Evolutionary conservation across 1,140 invertebrate species (phyloP), one percentile per base, ranked within the genome.

Genomic region (Metopolophium dirhodum): DNA sequence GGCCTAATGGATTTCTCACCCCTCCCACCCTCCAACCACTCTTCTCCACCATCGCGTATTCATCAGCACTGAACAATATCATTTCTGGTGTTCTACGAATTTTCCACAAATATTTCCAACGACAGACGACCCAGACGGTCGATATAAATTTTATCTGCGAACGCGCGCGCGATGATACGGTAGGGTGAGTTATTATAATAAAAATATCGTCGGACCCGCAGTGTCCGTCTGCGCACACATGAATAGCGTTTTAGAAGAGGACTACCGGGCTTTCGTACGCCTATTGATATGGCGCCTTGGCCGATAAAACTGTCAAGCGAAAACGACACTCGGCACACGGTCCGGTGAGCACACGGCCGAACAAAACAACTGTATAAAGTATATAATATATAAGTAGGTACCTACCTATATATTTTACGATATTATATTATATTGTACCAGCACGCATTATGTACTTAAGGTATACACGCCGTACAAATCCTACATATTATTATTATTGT

Each of bases 221-320:
- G 47, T 26, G 68, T 51, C 68, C 68, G 90, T 45, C 41, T 68
- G 90, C 57, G 35, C 57, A 9, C 61, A 77, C 57, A 91, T 7
- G 77, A 41, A 90, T 90, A 91, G 22, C 68, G 68, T 89, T 89
- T 57, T 41, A 41, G 61, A 35, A 49, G 20, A 57, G 37, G 68
- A 83, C 90, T 91, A 91, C 90, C 68, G 90, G 90, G 90, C 90
- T 91, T 91, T 83, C 68, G 68, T 51, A 4, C 9, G 41, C 68
- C 30, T 35, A 82, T 82, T 51, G 90, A 83, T 91, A 83, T 91
- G 90, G 90, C 90, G 90, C 90, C 90, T 91, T 35, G 54, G 9
- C 90, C 90, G 90, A 91, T 91, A 91, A 91, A 91, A 91, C 90
- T 91, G 90, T 91, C 90, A 91, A 51, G 23, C 90, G 90, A 91